phyloP scores from a whole-genome alignment of 2,113 vertebrate species.

The Pavo muticus region DNA sequence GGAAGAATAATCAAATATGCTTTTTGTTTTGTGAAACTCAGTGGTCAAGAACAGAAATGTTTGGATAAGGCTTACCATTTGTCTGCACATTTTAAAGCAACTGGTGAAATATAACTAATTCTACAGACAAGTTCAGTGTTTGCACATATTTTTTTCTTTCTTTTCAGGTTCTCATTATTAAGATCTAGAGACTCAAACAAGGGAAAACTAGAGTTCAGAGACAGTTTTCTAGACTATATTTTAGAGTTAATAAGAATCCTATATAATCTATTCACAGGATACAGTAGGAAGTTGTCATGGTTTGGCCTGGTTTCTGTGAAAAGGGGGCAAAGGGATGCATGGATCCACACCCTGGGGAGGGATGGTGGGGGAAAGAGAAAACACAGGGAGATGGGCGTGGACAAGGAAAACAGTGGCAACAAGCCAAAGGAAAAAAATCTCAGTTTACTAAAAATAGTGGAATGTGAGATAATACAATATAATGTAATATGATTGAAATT shows the following conservation, averaged over 20 bases:
- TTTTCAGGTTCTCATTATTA: background rate
- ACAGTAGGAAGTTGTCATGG: too few relatives aligned
- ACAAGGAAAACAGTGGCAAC: too few relatives aligned
- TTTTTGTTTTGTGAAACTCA: background rate
- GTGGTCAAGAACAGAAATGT: background rate
- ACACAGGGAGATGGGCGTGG: too few relatives aligned
- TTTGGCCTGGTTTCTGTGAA: too few relatives aligned
- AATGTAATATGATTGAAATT: too few relatives aligned
- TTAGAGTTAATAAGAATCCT: background rate
- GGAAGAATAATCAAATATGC: background rate
- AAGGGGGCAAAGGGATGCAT: too few relatives aligned
- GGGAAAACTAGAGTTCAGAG: background rate
- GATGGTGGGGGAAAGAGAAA: too few relatives aligned
- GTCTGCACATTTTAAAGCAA: background rate
- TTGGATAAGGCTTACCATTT: background rate
- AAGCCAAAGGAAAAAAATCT: too few relatives aligned
- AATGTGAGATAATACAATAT: too few relatives aligned
- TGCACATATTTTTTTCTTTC: background rate
- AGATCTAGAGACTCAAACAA: background rate
- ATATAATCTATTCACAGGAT: background rate
- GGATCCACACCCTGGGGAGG: too few relatives aligned
- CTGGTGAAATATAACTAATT: background rate
- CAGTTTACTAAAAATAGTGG: too few relatives aligned
- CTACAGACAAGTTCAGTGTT: background rate
- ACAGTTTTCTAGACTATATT: background rate